Conservation (phyloP, 2,113 vertebrate species). For the Thinocorus orbignyianus region DNA sequence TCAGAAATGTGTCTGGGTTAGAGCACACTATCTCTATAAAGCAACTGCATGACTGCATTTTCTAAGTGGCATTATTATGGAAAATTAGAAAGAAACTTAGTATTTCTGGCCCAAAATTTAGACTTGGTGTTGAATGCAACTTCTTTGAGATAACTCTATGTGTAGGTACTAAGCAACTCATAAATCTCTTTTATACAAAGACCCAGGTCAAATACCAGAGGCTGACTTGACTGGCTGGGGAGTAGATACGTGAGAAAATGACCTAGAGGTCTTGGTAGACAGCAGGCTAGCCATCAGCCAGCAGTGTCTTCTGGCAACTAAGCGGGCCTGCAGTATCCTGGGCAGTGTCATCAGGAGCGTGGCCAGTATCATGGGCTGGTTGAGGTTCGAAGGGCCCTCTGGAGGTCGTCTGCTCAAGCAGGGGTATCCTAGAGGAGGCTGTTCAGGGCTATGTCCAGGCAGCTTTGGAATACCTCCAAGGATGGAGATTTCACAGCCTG, state of each 20-base stretch:
- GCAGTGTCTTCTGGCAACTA: neutral
- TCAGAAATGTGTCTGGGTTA: neutral
- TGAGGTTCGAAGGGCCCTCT: neutral
- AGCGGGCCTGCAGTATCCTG: neutral
- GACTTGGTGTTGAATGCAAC: neutral
- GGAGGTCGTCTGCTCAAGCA: neutral
- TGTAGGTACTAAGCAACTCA: neutral
- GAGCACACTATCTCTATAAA: accelerated
- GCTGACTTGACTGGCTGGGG: too few relatives aligned
- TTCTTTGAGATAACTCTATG: neutral
- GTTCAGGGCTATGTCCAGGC: neutral
- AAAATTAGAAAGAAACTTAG: neutral
- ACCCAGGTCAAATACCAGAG: neutral
- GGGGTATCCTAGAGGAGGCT: neutral
- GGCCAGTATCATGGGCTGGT: neutral
- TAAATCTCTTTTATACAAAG: neutral
- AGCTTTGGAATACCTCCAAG: neutral
- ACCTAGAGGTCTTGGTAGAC: neutral
- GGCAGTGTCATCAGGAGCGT: neutral
- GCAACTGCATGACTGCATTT: neutral
- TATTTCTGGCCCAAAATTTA: neutral
- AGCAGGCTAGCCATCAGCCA: neutral
- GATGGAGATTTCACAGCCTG: neutral
- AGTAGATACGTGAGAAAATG: neutral
- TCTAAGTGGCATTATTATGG: neutral